Evolutionary conservation across 37 sponge, comb jelly and placozoan species (phyloP).

Genomic region (Axinella damicornis): DNA sequence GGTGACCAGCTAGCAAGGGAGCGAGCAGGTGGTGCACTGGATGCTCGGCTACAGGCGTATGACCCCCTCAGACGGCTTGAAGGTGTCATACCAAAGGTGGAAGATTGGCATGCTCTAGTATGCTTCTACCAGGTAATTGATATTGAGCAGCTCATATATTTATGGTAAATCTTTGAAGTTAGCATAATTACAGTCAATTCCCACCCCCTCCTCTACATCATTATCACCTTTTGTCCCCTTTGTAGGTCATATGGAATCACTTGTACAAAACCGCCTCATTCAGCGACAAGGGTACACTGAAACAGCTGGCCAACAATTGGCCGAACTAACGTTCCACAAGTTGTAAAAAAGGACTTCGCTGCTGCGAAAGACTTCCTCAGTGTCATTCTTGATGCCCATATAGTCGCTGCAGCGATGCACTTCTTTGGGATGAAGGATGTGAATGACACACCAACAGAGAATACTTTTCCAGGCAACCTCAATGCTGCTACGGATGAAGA

Average conservation of each 20-base stretch:
- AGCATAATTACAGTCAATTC: background rate
- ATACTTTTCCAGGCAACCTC: background rate
- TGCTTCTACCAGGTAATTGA: conserved; percentile 32
- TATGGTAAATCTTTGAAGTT: background rate
- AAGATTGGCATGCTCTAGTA: conserved; percentile 37
- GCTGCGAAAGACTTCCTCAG: conserved; percentile 21
- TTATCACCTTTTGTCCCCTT: background rate
- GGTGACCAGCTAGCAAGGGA: conserved; percentile 40
- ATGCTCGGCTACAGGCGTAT: background rate
- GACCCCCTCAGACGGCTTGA: background rate
- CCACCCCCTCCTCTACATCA: background rate
- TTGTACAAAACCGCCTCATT: background rate
- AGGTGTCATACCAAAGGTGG: conserved; percentile 22
- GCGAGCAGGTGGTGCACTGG: background rate
- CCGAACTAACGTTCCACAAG: background rate
- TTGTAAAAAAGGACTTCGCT: background rate
- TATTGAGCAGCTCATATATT: no score
- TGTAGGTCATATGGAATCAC: conserved; percentile 44
- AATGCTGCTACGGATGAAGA: background rate
- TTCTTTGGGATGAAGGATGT: background rate
- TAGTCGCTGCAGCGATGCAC: conserved; percentile 22
- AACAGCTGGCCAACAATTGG: conserved; percentile 18
- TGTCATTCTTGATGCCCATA: conserved; percentile 3
- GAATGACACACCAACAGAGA: background rate
- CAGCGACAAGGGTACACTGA: conserved; percentile 34